Evolutionary conservation across 2,113 vertebrate genomes (phyloP).

Genomic region (Peromyscus californicus): DNA sequence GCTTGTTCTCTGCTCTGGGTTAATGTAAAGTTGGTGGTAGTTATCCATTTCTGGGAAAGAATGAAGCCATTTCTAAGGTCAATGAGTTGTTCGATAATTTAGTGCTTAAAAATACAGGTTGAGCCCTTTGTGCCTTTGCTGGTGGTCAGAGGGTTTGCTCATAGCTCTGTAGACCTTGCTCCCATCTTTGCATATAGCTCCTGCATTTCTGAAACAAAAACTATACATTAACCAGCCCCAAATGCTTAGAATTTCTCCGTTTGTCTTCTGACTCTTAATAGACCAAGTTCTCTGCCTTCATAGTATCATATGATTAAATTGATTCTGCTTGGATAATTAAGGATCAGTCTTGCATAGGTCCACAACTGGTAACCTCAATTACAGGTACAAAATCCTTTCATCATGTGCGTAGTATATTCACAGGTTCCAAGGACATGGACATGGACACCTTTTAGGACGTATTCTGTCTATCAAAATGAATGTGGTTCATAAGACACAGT

Average conservation of each 20-base stretch:
- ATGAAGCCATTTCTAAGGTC: background rate
- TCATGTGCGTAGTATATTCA: background rate
- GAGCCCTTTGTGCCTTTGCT: background rate
- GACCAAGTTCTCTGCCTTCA: background rate
- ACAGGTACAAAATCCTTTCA: background rate
- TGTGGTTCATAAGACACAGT: background rate
- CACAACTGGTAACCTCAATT: background rate
- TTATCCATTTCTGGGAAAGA: background rate
- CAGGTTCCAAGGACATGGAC: background rate
- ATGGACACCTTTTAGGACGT: background rate
- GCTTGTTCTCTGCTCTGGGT: background rate
- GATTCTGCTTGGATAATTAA: background rate
- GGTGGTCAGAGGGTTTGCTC: background rate
- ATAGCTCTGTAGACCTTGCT: background rate
- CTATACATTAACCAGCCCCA: background rate
- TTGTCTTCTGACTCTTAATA: background rate
- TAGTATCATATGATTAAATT: background rate
- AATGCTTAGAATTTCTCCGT: background rate
- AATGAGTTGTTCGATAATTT: background rate
- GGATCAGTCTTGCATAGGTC: background rate
- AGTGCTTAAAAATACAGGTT: background rate
- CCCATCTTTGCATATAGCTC: fast-evolving
- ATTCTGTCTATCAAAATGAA: background rate
- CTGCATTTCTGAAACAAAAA: background rate
- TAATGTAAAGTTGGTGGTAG: background rate